Percentiles rank a stretch among this genome's conserved stretches.
Evolutionary conservation across 2,888 invertebrate genomes (phyloP).

Genomic region (Clistopyga incitator): DNA sequence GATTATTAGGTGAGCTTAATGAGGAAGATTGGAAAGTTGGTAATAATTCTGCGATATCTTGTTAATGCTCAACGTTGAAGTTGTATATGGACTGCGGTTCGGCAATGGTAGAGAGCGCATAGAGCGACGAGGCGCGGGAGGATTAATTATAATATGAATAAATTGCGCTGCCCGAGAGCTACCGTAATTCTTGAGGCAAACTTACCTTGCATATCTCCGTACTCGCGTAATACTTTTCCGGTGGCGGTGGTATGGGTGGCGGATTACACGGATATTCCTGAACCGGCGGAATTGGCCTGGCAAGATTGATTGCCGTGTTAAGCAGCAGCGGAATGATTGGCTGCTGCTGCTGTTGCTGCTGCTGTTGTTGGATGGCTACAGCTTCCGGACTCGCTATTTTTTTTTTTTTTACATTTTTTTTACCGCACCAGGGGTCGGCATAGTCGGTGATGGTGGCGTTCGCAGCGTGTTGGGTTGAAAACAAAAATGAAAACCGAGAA

Average conservation of each 20-base stretch:
- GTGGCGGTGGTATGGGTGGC: constrained; percentile 88
- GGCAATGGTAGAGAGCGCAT: constrained; percentile 22
- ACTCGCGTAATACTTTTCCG: constrained; percentile 90
- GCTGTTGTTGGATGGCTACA: constrained; percentile 53
- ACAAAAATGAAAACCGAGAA: constrained; percentile 45
- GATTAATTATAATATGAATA: constrained; percentile 68
- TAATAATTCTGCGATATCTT: constrained; percentile 47
- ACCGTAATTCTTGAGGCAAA: constrained; percentile 63
- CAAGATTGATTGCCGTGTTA: constrained; percentile 81
- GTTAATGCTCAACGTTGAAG: constrained; percentile 39
- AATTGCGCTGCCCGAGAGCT: constrained; percentile 51
- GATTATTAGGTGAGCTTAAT: constrained; percentile 33
- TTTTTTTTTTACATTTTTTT: constrained; percentile 46
- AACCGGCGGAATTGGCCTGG: constrained; percentile 80
- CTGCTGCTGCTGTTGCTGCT: constrained; percentile 74
- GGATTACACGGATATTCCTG: constrained; percentile 84
- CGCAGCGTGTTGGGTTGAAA: not conserved
- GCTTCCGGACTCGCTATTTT: constrained; percentile 77
- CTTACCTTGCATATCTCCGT: constrained; percentile 87
- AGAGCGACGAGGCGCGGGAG: constrained; percentile 23
- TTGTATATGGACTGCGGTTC: constrained; percentile 17
- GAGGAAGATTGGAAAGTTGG: constrained; percentile 34
- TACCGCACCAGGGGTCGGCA: constrained; percentile 20
- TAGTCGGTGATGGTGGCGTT: constrained; percentile 7
- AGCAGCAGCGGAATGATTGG: constrained; percentile 81